Evolutionary conservation across 2,888 invertebrate species (phyloP), one percentile per base, ranked within the genome.

Genomic region (Parnassius mnemosyne): DNA sequence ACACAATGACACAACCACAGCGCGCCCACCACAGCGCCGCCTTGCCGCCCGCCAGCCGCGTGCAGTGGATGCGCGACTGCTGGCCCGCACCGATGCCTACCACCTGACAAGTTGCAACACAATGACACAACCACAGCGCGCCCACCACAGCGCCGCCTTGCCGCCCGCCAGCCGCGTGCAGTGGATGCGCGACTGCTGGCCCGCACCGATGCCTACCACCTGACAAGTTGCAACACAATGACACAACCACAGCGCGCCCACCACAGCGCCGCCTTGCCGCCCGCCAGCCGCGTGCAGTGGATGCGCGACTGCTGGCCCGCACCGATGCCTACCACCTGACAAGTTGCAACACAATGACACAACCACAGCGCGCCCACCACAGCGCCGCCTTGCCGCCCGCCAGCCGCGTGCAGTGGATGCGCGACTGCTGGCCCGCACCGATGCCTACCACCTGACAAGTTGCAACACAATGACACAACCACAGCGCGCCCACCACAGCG

Each of bases 271-370:
- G 25, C 25, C 25, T 25, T 25, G 25, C 25, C 25, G 25, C 25
- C 20, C 25, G 25, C 25, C 25, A 25, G 99, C 72, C 99, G 93
- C 0, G 99, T 99, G 90, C 99, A 99, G 87, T 99, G 99, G 78
- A 99, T 99, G 69, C 99, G 94, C 0, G 98, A 98, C 85, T 99
- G 99, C 80, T 99, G 99, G 0, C 99, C 99, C n/a, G 99, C 99
- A 42, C 99, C 99, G 74, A 98, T 98, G 16, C 99, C 99, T 74
- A 99, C 95, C 12, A 97, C 95, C 93, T 95, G 89, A 25, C 25
- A 25, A 25, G 25, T 25, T 20, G 20, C 20, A 20, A 20, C 20
- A 20, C 20, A 20, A 20, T 20, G 3, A 13, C 53, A 42, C 20
- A 12, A 56, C 2, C 43, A 41, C 97, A 96, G 20, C 99, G 94